Evolutionary conservation across 2,113 vertebrate genomes (phyloP).

Genomic region (Vidua macroura): DNA sequence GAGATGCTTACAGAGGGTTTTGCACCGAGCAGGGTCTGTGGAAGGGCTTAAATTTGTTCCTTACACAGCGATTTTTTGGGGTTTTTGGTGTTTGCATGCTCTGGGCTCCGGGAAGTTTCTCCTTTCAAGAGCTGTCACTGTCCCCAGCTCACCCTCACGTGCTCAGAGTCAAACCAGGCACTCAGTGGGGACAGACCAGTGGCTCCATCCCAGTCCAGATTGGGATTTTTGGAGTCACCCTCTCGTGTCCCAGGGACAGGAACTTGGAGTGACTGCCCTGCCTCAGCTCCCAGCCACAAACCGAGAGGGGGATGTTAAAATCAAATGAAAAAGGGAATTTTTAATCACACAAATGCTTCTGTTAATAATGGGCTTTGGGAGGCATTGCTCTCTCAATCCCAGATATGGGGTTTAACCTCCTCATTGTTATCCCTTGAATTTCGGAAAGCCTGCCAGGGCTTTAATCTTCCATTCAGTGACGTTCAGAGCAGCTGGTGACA

Average conservation of each 20-base stretch:
- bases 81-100: not conserved
- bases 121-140: not conserved
- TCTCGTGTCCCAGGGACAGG: rapidly evolving
- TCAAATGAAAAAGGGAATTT: not conserved
- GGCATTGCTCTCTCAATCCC: not conserved
- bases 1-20: not conserved
- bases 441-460: not conserved
- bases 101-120: not conserved
- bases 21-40: not conserved
- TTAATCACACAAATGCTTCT: not conserved
- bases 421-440: conserved; percentile 13
- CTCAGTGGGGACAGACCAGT: not conserved
- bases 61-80: not conserved
- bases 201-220: not conserved
- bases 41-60: not conserved
- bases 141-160: rapidly evolving
- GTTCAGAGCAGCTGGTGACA: not conserved
- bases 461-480: not conserved
- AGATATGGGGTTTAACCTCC: not conserved
- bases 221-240: not conserved
- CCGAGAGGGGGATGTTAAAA: not conserved
- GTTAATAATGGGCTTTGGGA: not conserved
- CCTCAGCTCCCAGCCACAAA: rapidly evolving
- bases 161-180: not conserved
- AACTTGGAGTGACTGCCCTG: rapidly evolving